Conservation (phyloP, 2,888 invertebrate species). For the Eledone cirrhosa region DNA sequence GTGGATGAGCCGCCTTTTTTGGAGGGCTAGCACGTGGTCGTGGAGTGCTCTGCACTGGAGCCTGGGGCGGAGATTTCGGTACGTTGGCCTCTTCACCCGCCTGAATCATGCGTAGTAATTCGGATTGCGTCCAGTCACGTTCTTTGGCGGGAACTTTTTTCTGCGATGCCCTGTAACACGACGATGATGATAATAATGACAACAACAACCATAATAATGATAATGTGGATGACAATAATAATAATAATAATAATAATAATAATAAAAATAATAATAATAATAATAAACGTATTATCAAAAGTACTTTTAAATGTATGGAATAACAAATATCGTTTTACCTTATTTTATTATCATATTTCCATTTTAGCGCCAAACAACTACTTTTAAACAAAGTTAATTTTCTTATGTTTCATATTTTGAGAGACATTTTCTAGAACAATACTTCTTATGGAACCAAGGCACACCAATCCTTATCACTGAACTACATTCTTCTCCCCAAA, state of each 20-base stretch:
- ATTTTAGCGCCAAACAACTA: too few species aligned
- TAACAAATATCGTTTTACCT: too few species aligned
- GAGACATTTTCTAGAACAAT: too few species aligned
- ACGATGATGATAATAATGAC: not conserved
- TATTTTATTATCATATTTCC: too few species aligned
- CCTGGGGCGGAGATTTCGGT: constrained; percentile 23
- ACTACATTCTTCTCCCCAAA: too few species aligned
- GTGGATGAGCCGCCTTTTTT: constrained; percentile 27
- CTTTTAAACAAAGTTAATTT: too few species aligned
- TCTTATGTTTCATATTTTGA: too few species aligned
- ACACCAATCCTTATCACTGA: too few species aligned
- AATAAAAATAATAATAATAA: too few species aligned
- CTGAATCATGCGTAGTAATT: constrained; percentile 47
- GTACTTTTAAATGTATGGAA: too few species aligned
- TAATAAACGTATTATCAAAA: too few species aligned
- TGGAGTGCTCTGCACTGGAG: constrained; percentile 33
- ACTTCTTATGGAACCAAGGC: too few species aligned
- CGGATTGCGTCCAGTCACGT: constrained; percentile 51
- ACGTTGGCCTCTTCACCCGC: constrained; percentile 39
- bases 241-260: not conserved
- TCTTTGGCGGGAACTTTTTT: constrained; percentile 35
- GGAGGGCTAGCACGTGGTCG: constrained; percentile 30
- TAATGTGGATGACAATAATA: not conserved
- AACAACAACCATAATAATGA: not conserved
- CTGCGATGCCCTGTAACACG: not conserved